These are phyloP conservation scores for Cyclophora punctaria DNA, from an alignment of 2,888 invertebrate species.

Conservation along the genomic window DNA sequence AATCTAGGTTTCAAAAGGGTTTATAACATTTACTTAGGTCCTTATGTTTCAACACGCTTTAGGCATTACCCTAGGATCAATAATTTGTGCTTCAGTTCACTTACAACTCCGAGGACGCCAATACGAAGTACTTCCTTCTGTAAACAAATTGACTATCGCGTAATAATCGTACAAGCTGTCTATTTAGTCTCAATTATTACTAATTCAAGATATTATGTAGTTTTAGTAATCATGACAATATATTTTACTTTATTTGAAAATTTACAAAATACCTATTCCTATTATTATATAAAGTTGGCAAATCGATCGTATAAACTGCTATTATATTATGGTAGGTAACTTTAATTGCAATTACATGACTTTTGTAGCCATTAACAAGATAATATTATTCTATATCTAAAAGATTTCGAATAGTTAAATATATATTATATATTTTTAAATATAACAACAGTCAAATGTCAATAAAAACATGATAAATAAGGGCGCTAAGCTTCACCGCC, in stretches of 20 bases:
- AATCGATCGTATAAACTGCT: constrained; percentile 15
- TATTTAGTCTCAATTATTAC: constrained; percentile 12
- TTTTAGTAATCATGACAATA: constrained; percentile 12
- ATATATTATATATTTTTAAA: constrained; percentile 8
- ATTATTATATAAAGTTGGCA: constrained; percentile 18
- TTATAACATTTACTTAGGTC: constrained; percentile 24
- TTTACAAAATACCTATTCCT: constrained; percentile 17
- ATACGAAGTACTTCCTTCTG: constrained; percentile 1
- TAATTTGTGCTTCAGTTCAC: constrained; percentile 20
- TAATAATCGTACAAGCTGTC: constrained; percentile 10
- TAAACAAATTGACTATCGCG: constrained; percentile 10
- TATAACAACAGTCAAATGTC: constrained; percentile 23
- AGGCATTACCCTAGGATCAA: constrained; percentile 16
- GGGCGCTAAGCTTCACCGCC: constrained; percentile 35
- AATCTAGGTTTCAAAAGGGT: constrained; percentile 22
- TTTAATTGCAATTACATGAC: not conserved
- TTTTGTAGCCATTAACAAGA: not conserved
- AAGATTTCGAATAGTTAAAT: constrained; percentile 21
- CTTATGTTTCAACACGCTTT: constrained; percentile 20
- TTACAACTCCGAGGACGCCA: constrained; percentile 11
- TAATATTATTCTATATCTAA: constrained; percentile 7
- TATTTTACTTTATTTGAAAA: constrained; percentile 6
- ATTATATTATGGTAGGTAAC: constrained; percentile 6
- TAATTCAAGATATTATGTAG: constrained; percentile 11
- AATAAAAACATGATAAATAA: constrained; percentile 22